A percentile compares a stretch with the other conserved stretches of the same genome.
Evolutionary conservation across 2,888 invertebrate species (phyloP).

Genomic region (Dione vanillae): DNA sequence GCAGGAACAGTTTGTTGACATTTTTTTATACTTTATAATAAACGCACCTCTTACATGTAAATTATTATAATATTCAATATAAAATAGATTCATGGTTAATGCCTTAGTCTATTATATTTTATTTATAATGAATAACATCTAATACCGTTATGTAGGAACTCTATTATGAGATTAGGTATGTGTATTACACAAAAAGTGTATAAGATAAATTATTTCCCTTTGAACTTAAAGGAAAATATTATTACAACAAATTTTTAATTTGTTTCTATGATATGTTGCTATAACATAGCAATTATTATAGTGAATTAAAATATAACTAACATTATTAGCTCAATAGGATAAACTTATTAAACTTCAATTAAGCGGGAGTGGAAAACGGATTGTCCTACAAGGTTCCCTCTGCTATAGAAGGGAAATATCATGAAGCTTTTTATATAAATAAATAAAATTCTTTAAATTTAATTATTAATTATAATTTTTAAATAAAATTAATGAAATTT

Average conservation of each 20-base stretch:
- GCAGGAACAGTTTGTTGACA: no score
- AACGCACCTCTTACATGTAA: not conserved
- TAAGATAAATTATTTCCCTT: not conserved
- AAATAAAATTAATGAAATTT: no score
- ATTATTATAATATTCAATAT: not conserved
- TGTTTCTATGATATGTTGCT: not conserved
- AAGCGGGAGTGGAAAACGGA: no score
- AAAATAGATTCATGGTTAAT: slow-evolving; percentile 5
- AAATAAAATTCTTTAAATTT: no score
- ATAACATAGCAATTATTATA: not conserved
- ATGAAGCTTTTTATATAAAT: no score
- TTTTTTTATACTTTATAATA: no score
- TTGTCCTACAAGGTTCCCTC: no score
- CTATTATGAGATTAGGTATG: slow-evolving; percentile 17
- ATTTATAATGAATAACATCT: slow-evolving; percentile 6
- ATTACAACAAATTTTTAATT: not conserved
- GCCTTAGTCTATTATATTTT: slow-evolving; percentile 4
- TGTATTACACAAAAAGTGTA: not conserved
- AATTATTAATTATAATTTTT: no score
- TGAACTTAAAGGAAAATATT: no score
- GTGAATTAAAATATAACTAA: not conserved
- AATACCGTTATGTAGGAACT: slow-evolving; percentile 12
- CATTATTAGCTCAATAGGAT: slow-evolving; percentile 18
- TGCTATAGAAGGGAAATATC: no score
- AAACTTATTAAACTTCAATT: slow-evolving; percentile 24